A percentile compares a stretch with the other conserved stretches of the same genome.
phyloP scores from a whole-genome alignment of 2,888 invertebrate genomes.

The Alloplasta piceator region DNA sequence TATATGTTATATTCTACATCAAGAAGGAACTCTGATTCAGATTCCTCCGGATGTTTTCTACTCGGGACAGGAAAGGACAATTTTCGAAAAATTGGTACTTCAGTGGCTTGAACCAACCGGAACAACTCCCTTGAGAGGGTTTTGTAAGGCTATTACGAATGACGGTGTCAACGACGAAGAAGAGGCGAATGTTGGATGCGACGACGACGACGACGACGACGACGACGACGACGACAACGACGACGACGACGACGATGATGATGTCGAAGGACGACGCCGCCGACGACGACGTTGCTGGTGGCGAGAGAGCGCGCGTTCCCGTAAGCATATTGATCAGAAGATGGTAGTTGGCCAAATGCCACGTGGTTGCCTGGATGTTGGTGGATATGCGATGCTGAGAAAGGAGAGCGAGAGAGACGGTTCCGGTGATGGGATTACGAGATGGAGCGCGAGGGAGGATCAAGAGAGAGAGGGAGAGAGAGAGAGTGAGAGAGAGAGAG shows the following conservation, averaged over 20 bases:
- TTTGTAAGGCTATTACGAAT: too few species aligned
- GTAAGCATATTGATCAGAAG: conserved; percentile 83
- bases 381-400: conserved; percentile 76
- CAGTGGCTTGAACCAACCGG: too few species aligned
- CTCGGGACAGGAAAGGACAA: too few species aligned
- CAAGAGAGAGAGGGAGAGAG: too few species aligned
- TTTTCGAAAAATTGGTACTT: too few species aligned
- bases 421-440: neutral
- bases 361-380: conserved; percentile 76
- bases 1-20: too few species aligned
- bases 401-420: conserved; percentile 64
- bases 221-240: conserved; percentile 38
- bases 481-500: conserved; percentile 10
- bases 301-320: conserved; percentile 71
- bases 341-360: conserved; percentile 83
- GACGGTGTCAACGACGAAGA: conserved; percentile 14
- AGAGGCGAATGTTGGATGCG: conserved; percentile 31
- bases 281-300: conserved; percentile 58
- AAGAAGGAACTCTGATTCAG: too few species aligned
- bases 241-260: conserved; percentile 37
- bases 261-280: conserved; percentile 30
- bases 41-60: too few species aligned
- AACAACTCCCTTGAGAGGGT: too few species aligned
- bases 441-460: neutral
- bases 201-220: conserved; percentile 37